These are phyloP conservation scores for Meleagris gallopavo DNA, from an alignment of 2,113 vertebrate species.

Conservation along the genomic window DNA sequence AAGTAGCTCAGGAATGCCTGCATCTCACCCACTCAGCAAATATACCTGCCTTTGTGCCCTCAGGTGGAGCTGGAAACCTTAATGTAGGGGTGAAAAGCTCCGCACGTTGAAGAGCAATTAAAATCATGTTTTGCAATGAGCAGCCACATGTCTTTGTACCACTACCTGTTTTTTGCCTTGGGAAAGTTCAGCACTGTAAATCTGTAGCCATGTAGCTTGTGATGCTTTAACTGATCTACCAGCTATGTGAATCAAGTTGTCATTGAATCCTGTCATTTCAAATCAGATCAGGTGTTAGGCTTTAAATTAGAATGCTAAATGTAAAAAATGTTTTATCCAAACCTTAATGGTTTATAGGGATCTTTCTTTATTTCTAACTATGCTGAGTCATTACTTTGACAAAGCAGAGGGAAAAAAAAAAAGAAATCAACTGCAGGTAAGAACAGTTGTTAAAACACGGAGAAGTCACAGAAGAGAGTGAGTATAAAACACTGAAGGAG, in stretches of 20 bases:
- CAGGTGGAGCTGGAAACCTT: background rate
- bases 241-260: background rate
- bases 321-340: background rate
- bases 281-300: background rate
- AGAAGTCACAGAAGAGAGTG: background rate
- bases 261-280: constrained; percentile 23
- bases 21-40: background rate
- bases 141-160: background rate
- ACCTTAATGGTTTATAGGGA: background rate
- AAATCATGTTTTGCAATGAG: background rate
- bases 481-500: background rate
- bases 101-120: background rate
- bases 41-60: background rate
- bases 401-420: background rate
- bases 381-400: background rate
- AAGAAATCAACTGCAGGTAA: background rate
- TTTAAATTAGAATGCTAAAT: constrained; percentile 12
- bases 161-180: background rate
- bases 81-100: background rate
- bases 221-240: background rate
- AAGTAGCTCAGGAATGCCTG: background rate
- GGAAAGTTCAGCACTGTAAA: background rate
- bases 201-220: background rate
- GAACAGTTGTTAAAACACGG: background rate
- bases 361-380: background rate